Evolutionary conservation across 2,888 invertebrate species (phyloP).

Genomic region (Andrena flavipes): DNA sequence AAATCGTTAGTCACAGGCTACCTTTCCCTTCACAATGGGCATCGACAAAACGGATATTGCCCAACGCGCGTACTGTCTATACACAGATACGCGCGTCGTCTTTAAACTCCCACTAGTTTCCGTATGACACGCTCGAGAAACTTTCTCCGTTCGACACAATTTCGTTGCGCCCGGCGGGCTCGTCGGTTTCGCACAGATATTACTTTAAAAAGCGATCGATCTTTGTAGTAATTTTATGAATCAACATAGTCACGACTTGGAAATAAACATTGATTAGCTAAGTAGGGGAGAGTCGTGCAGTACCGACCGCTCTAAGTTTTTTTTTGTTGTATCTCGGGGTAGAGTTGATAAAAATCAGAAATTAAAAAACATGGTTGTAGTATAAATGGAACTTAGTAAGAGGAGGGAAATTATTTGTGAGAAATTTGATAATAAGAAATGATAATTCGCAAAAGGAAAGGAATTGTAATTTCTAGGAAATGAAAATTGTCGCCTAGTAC

Average conservation of each 20-base stretch:
- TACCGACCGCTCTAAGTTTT: too few species aligned
- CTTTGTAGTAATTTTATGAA: background rate
- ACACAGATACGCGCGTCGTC: conserved; percentile 55
- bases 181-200: conserved; percentile 18
- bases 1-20: conserved; percentile 51
- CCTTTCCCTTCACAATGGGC: conserved; percentile 63
- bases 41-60: conserved; percentile 66
- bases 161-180: conserved; percentile 25
- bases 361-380: too few species aligned
- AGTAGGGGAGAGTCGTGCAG: too few species aligned
- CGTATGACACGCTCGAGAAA: conserved; percentile 66
- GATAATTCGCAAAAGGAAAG: too few species aligned
- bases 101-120: conserved; percentile 66
- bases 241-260: background rate
- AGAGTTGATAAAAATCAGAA: too few species aligned
- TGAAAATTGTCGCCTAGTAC: too few species aligned
- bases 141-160: conserved; percentile 69
- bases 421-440: too few species aligned
- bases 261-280: too few species aligned
- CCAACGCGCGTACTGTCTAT: conserved; percentile 52
- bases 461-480: too few species aligned
- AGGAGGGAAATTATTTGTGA: too few species aligned
- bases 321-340: too few species aligned
- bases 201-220: background rate
- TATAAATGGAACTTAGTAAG: too few species aligned